A percentile compares a stretch with the other conserved stretches of the same genome.
Conservation (phyloP, 2,113 vertebrate species). For the Tinamus guttatus region DNA sequence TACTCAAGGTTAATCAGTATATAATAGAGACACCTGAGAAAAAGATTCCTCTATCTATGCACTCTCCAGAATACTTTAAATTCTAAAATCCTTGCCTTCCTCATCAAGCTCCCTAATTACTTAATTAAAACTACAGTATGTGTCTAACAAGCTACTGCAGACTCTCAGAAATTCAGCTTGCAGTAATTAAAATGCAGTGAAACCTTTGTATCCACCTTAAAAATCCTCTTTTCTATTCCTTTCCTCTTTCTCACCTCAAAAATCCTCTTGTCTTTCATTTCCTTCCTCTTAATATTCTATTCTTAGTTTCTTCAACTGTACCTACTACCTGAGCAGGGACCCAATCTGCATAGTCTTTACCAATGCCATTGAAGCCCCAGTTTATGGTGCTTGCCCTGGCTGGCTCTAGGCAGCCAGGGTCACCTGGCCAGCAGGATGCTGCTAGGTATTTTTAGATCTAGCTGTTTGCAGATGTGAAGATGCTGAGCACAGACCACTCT, state of each 20-base stretch:
- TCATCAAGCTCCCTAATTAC: conserved; percentile 38
- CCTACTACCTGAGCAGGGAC: not conserved
- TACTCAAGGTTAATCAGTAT: conserved; percentile 33
- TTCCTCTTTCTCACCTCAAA: not conserved
- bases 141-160: not conserved
- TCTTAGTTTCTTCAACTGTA: not conserved
- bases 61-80: conserved; percentile 7
- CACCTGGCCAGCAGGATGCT: not conserved
- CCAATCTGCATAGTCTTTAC: not conserved
- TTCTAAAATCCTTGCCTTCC: conserved; percentile 23
- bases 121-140: conserved; percentile 23
- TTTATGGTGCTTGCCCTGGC: not conserved
- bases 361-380: not conserved
- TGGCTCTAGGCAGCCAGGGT: not conserved
- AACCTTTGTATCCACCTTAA: not conserved
- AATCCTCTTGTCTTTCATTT: not conserved
- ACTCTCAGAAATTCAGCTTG: not conserved
- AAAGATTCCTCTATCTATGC: not conserved
- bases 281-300: not conserved
- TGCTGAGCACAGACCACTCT: accelerated
- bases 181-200: conserved; percentile 23
- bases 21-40: not conserved
- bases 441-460: not conserved
- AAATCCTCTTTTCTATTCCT: not conserved
- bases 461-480: not conserved